Percentiles rank a stretch among this genome's conserved stretches.
Evolutionary conservation across 2,113 vertebrate species (phyloP).

Genomic region (Sinocyclocheilus maitianheensis): DNA sequence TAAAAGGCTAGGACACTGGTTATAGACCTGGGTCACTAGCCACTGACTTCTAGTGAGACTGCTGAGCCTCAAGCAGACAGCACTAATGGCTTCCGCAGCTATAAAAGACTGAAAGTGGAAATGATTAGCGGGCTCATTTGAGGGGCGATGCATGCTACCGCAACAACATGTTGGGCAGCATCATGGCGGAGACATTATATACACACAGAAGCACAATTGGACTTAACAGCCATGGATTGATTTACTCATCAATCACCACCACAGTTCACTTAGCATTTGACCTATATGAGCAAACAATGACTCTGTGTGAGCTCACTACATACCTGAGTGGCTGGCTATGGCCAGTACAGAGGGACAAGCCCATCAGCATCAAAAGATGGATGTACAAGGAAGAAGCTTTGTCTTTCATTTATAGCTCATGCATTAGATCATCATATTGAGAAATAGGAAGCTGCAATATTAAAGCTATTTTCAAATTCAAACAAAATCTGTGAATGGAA

Average conservation of each 20-base stretch:
- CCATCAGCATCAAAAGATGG: constrained; percentile 36
- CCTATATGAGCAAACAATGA: constrained; percentile 70
- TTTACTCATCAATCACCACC: constrained; percentile 64
- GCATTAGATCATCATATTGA: neutral
- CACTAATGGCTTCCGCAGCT: constrained; percentile 72
- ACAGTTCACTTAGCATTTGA: constrained; percentile 63
- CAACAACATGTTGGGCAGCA: constrained; percentile 17
- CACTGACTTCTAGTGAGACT: constrained; percentile 66
- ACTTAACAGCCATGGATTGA: constrained; percentile 40
- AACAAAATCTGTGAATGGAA: neutral
- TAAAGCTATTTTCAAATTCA: neutral
- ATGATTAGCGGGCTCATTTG: constrained; percentile 66
- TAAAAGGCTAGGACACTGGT: constrained; percentile 70
- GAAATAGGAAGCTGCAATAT: neutral
- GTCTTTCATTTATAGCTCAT: constrained; percentile 16
- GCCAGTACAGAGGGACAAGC: constrained; percentile 17
- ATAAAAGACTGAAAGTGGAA: constrained; percentile 74
- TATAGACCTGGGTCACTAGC: constrained; percentile 64
- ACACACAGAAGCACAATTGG: constrained; percentile 23
- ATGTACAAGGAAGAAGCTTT: constrained; percentile 30
- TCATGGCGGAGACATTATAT: constrained; percentile 4
- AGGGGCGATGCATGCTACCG: constrained; percentile 50
- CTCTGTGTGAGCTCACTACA: constrained; percentile 66
- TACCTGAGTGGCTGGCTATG: constrained; percentile 38
- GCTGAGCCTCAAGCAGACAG: constrained; percentile 63